Conservation (phyloP, 1,140 invertebrate genomes). For the Caerostris darwini region DNA sequence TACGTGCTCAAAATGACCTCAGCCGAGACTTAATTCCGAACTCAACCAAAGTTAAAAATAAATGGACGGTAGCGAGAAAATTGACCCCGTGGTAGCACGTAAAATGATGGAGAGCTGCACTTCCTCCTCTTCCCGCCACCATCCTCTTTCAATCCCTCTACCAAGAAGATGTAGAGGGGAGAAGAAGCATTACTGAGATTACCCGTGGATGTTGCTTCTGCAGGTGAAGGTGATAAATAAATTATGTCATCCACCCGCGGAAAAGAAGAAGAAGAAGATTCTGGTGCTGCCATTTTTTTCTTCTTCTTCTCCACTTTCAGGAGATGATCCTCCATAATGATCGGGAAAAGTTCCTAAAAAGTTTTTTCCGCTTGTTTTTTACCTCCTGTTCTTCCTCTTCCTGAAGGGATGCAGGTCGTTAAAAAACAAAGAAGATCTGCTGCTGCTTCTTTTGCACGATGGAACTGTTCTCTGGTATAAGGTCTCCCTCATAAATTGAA, state of each 20-base stretch:
- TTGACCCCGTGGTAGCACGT: slow-evolving; percentile 73
- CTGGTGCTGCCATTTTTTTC: slow-evolving; percentile 17
- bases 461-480: neutral
- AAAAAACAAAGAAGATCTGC: slow-evolving; percentile 63
- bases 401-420: slow-evolving; percentile 41
- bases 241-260: slow-evolving; percentile 63
- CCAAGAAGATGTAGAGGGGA: slow-evolving; percentile 29
- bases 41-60: slow-evolving; percentile 64
- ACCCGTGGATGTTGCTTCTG: slow-evolving; percentile 73
- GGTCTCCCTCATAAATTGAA: slow-evolving; percentile 60
- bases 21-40: slow-evolving; percentile 48
- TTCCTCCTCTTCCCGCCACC: neutral
- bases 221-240: slow-evolving; percentile 74
- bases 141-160: neutral
- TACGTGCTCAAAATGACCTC: slow-evolving; percentile 66
- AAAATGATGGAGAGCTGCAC: slow-evolving; percentile 65
- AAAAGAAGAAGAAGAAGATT: neutral
- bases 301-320: slow-evolving; percentile 10
- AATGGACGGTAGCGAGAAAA: slow-evolving; percentile 67
- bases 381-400: neutral
- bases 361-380: slow-evolving; percentile 48
- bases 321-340: slow-evolving; percentile 69
- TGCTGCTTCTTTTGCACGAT: neutral
- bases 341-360: slow-evolving; percentile 75
- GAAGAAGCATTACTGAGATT: slow-evolving; percentile 69